A percentile compares a stretch with the other conserved stretches of the same genome.
Conservation (phyloP, 2,113 vertebrate genomes). For the Pan troglodytes region NHGRI_mPanTro3-v2.1_pri NC_072402.2:34710501-34711000, state of each 20-base stretch:
- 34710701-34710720: not conserved
- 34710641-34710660: too few species aligned
- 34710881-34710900: not conserved
- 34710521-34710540: too few species aligned
- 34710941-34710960: not conserved
- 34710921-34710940: not conserved
- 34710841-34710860: not conserved
- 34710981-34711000: not conserved
- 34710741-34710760: not conserved
- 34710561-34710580: too few species aligned
- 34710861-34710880: not conserved
- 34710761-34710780: not conserved
- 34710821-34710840: not conserved
- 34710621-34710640: too few species aligned
- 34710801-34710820: not conserved
- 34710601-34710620: too few species aligned
- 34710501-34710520: too few species aligned
- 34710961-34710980: not conserved
- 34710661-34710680: not conserved
- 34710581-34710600: too few species aligned
- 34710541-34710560: too few species aligned
- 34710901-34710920: not conserved
- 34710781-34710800: not conserved
- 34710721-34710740: not conserved
- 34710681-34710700: not conserved